A percentile compares a stretch with the other conserved stretches of the same genome.
These are phyloP conservation scores for Bombus sylvicola DNA, from an alignment of 1,140 invertebrate species.

Conservation along the genomic window DNA sequence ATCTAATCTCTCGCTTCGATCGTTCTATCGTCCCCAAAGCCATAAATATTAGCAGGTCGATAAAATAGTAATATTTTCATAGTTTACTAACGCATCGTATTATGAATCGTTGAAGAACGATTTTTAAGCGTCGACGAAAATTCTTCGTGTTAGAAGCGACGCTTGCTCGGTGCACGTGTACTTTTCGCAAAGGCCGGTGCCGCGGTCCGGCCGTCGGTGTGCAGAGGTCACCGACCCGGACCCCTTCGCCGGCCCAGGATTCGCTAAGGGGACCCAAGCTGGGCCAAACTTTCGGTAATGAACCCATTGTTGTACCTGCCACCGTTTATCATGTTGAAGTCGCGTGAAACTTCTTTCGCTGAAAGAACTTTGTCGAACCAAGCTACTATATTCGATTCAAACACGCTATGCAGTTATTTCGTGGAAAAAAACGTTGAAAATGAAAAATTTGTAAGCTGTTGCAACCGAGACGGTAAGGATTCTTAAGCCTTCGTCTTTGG, in stretches of 20 bases:
- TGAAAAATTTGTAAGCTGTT: neutral
- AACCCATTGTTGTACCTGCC: conserved; percentile 60
- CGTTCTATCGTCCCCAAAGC: neutral
- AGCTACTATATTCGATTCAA: neutral
- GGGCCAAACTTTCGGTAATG: conserved; percentile 65
- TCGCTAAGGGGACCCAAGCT: conserved; percentile 37
- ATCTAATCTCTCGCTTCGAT: neutral
- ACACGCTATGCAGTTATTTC: neutral
- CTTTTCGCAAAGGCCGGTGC: conserved; percentile 44
- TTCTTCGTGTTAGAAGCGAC: neutral
- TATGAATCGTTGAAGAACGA: neutral
- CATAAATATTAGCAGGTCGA: accelerated
- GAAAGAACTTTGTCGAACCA: neutral
- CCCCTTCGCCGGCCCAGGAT: conserved; percentile 29
- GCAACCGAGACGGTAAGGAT: neutral
- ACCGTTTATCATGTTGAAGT: conserved; percentile 43
- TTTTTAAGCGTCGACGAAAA: neutral
- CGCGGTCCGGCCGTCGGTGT: conserved; percentile 55
- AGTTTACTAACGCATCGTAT: neutral
- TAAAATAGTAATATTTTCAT: neutral
- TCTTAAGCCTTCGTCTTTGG: neutral
- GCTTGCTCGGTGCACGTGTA: conserved; percentile 54
- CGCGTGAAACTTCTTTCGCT: neutral
- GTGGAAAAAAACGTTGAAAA: neutral
- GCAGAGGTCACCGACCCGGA: conserved; percentile 59